Percentiles rank a stretch among this genome's conserved stretches.
Conservation (phyloP, 2,888 invertebrate genomes). For the Plebejus melissa region DNA sequence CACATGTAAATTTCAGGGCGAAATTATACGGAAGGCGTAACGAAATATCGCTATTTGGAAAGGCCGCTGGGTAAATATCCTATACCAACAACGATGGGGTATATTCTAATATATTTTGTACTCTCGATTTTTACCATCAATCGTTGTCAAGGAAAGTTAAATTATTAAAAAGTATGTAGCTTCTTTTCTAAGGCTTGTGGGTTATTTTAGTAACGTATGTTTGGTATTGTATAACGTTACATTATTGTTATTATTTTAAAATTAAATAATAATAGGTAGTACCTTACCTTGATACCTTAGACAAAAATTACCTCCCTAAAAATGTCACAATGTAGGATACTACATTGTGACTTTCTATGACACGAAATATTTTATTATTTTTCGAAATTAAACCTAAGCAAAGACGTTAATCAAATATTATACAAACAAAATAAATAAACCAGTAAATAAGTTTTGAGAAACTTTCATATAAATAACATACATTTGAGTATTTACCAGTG, state of each 20-base stretch:
- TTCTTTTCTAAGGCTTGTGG: background rate
- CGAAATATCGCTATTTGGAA: constrained; percentile 40
- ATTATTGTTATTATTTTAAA: too few species aligned
- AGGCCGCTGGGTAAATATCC: constrained; percentile 27
- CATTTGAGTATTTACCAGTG: background rate
- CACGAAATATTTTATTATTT: too few species aligned
- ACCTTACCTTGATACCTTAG: too few species aligned
- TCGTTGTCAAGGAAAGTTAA: constrained; percentile 1
- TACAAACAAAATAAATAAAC: too few species aligned
- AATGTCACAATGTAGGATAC: too few species aligned
- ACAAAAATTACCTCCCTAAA: too few species aligned
- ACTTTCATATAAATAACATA: background rate
- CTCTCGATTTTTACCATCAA: constrained; percentile 1
- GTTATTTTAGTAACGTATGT: too few species aligned
- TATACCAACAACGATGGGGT: constrained; percentile 21
- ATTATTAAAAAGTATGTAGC: background rate
- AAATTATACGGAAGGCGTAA: constrained; percentile 63
- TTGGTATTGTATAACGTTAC: too few species aligned
- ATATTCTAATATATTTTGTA: constrained; percentile 3
- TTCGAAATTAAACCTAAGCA: too few species aligned
- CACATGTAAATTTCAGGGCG: constrained; percentile 71
- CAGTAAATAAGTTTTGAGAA: background rate
- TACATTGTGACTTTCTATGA: too few species aligned
- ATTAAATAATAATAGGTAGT: too few species aligned
- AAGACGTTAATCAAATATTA: too few species aligned